Conservation (phyloP, 2,797 vertebrate genomes). For the Balearica regulorum region DNA sequence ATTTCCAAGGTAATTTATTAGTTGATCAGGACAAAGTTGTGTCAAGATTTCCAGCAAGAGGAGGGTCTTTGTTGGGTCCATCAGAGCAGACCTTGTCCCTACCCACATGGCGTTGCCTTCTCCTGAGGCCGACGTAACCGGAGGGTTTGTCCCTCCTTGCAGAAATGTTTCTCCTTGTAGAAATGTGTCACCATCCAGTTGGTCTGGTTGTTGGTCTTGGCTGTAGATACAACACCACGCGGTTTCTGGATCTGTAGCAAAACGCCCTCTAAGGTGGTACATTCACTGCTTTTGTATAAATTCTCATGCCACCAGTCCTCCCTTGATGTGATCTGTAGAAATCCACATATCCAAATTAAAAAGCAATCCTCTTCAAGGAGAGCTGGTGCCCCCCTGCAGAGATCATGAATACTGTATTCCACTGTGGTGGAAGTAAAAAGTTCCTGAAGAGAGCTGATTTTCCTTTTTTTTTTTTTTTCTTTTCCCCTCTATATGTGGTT, state of each 20-base stretch:
- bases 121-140: neutral
- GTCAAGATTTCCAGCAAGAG: neutral
- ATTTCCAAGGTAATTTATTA: neutral
- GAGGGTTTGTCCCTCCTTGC: neutral
- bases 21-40: neutral
- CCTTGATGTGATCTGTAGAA: neutral
- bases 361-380: neutral
- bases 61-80: neutral
- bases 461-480: neutral
- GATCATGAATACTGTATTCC: neutral
- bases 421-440: neutral
- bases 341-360: neutral
- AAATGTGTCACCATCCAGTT: neutral
- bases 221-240: neutral
- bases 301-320: neutral
- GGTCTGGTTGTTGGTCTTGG: neutral
- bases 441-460: neutral
- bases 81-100: neutral
- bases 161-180: too few relatives aligned
- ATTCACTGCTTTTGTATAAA: neutral
- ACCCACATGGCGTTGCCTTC: fast-evolving
- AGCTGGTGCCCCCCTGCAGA: neutral
- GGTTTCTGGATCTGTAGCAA: neutral
- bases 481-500: neutral
- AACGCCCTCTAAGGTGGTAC: neutral